Evolutionary conservation across 1,140 invertebrate genomes (phyloP).

Genomic region (Polypedilum pembai): DNA sequence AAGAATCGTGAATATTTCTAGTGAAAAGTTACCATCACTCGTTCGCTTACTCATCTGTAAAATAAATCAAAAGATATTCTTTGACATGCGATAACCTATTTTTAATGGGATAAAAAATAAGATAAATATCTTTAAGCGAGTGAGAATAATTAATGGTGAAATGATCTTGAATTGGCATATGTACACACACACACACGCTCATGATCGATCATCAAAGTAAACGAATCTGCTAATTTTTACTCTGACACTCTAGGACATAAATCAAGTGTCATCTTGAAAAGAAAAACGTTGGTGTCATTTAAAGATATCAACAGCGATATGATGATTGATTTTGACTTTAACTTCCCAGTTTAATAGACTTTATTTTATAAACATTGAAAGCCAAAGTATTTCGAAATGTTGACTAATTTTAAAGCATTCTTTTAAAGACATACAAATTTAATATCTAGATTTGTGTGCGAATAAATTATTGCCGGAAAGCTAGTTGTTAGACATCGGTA

Average conservation of each 20-base stretch:
- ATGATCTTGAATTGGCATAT: background rate
- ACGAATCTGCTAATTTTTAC: background rate
- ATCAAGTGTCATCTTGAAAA: background rate
- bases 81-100: background rate
- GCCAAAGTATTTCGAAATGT: background rate
- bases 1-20: too few species aligned
- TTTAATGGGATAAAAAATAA: background rate
- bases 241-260: background rate
- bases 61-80: background rate
- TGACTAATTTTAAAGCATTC: background rate
- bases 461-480: background rate
- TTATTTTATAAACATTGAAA: background rate
- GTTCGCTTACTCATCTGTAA: too few species aligned
- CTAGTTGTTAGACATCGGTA: conserved; percentile 5
- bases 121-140: background rate
- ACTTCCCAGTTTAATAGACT: background rate
- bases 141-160: background rate
- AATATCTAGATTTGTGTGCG: background rate
- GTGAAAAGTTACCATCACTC: too few species aligned
- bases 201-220: conserved; percentile 5
- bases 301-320: background rate
- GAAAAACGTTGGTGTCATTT: background rate
- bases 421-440: background rate
- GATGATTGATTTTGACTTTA: conserved; percentile 6
- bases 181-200: background rate